Evolutionary conservation across 2,888 invertebrate species (phyloP).

Genomic region (Cheilosia vernalis): DNA sequence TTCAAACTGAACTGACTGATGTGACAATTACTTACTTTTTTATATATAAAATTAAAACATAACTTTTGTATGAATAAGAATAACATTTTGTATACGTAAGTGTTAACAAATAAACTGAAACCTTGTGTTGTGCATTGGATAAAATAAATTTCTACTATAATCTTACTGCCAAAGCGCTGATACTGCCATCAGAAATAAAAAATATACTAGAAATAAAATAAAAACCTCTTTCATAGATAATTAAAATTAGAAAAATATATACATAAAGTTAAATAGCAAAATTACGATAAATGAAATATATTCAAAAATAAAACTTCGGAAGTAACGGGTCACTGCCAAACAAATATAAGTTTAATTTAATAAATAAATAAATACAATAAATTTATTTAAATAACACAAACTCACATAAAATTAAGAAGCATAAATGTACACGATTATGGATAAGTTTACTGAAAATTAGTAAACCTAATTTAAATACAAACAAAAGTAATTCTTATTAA

Average conservation of each 20-base stretch:
- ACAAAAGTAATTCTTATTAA: conserved; percentile 22
- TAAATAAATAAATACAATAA: neutral
- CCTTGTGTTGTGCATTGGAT: conserved; percentile 67
- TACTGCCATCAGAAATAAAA: conserved; percentile 65
- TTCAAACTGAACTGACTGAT: conserved; percentile 57
- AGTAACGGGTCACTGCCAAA: conserved; percentile 63
- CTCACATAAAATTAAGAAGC: conserved; percentile 21
- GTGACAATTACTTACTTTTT: conserved; percentile 40
- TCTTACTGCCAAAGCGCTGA: conserved; percentile 64
- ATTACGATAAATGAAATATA: neutral
- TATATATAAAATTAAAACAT: conserved; percentile 15
- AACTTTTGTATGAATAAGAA: conserved; percentile 21
- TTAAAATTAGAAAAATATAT: conserved; percentile 14
- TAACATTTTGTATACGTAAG: conserved; percentile 43
- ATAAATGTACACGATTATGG: conserved; percentile 15
- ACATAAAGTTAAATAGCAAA: neutral
- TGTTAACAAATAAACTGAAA: conserved; percentile 58
- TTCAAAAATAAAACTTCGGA: conserved; percentile 17
- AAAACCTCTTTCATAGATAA: conserved; percentile 5
- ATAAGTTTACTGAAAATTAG: conserved; percentile 16
- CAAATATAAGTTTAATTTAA: neutral
- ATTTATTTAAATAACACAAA: conserved; percentile 1
- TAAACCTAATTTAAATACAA: conserved; percentile 21
- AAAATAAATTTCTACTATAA: conserved; percentile 34
- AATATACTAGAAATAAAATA: conserved; percentile 1